These are phyloP conservation scores for Sebastes fasciatus DNA, from an alignment of 2,113 vertebrate species.

Conservation along the genomic window DNA sequence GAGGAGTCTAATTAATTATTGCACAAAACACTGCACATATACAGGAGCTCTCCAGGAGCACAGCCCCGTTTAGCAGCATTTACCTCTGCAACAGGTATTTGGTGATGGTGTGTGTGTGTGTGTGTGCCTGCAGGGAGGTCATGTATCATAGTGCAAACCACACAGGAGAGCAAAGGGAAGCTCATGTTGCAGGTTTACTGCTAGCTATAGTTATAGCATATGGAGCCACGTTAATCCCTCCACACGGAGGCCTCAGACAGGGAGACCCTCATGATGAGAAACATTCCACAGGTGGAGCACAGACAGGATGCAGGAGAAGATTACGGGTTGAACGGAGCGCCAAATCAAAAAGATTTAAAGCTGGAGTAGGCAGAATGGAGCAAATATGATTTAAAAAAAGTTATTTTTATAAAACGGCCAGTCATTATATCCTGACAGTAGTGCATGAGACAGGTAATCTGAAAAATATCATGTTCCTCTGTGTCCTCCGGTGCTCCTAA, in stretches of 20 bases:
- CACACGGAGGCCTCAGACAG: slow-evolving; percentile 16
- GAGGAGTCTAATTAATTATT: slow-evolving; percentile 3
- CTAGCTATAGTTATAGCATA: slow-evolving; percentile 8
- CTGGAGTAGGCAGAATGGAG: no score
- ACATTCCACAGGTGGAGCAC: slow-evolving; percentile 34
- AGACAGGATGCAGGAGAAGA: slow-evolving; percentile 17
- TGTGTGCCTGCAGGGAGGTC: slow-evolving; percentile 12
- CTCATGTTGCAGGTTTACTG: slow-evolving; percentile 63
- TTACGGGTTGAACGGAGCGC: neutral
- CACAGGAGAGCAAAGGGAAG: slow-evolving; percentile 26
- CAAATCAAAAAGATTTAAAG: neutral
- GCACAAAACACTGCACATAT: neutral
- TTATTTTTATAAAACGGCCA: no score
- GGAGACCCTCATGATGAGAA: slow-evolving; percentile 36
- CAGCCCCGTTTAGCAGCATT: neutral
- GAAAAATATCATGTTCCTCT: no score
- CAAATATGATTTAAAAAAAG: no score
- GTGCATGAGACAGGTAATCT: no score
- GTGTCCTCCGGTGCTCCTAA: no score
- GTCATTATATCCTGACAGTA: no score
- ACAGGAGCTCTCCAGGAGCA: neutral
- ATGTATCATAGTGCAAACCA: slow-evolving; percentile 25
- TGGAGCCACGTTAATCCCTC: slow-evolving; percentile 43
- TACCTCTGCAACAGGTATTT: slow-evolving; percentile 12
- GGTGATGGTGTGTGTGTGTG: neutral